These are phyloP conservation scores for Onthophagus taurus DNA, from an alignment of 1,140 invertebrate species.

Conservation along the genomic window DNA sequence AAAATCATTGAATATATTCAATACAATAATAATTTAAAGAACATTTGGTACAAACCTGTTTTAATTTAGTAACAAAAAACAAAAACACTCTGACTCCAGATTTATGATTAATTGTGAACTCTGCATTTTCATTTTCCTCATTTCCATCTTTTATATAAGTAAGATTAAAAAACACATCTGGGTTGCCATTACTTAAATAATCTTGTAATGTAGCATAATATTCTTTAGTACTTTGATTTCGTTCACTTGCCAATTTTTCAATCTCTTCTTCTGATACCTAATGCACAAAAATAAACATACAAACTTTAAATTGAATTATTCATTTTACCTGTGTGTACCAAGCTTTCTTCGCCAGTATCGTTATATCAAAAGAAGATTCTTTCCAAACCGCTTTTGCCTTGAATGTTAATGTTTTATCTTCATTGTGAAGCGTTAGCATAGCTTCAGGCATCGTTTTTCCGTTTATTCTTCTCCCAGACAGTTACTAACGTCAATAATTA, in stretches of 20 bases:
- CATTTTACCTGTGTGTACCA: constrained; percentile 7
- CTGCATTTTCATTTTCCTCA: neutral
- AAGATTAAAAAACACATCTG: constrained; percentile 8
- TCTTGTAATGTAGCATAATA: neutral
- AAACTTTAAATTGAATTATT: neutral
- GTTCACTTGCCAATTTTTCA: neutral
- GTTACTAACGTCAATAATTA: no score
- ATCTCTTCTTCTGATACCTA: neutral
- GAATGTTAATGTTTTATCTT: constrained; percentile 5
- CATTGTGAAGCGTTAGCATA: constrained; percentile 2
- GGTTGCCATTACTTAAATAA: neutral
- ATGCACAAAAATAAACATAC: neutral
- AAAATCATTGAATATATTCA: neutral
- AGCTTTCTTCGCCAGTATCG: neutral
- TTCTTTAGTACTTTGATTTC: neutral
- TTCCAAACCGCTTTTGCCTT: constrained; percentile 8
- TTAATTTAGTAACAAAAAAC: constrained; percentile 1
- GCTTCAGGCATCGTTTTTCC: no score
- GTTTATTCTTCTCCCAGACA: no score
- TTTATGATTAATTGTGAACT: constrained; percentile 2
- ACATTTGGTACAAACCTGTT: neutral
- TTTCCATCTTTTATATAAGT: neutral
- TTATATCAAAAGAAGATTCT: constrained; percentile 6
- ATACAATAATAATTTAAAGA: neutral
- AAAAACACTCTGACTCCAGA: neutral